Conservation (phyloP, 2,797 vertebrate genomes). For the Sarcoramphus papa region DNA sequence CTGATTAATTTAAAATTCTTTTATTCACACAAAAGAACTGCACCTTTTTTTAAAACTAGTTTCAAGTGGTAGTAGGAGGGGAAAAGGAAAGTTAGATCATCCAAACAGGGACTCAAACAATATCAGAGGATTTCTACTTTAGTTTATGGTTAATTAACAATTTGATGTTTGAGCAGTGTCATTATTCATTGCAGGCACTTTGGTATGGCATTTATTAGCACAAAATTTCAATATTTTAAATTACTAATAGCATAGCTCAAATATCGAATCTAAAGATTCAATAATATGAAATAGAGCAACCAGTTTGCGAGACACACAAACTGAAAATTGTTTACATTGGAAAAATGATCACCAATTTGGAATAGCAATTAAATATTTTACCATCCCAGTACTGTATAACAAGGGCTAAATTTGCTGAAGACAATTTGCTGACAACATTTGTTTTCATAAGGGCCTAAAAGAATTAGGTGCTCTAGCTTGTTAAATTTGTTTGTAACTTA, state of each 20-base stretch:
- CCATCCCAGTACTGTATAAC: background rate
- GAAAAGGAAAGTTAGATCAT: background rate
- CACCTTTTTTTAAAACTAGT: background rate
- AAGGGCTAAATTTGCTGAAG: background rate
- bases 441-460: background rate
- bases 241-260: background rate
- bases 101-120: background rate
- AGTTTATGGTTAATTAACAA: background rate
- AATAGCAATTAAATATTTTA: background rate
- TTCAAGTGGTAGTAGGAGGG: background rate
- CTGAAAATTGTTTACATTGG: background rate
- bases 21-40: background rate
- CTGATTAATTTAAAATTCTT: background rate
- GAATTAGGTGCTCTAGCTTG: background rate
- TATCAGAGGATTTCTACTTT: background rate
- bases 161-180: background rate
- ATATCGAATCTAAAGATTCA: background rate
- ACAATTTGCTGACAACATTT: background rate
- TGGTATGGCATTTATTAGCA: background rate
- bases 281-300: background rate
- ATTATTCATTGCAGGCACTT: background rate
- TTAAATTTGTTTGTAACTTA: background rate
- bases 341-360: background rate
- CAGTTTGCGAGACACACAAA: background rate
- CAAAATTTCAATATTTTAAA: background rate